Conservation (phyloP, 2,797 vertebrate genomes). For the Bovichtus diacanthus region DNA sequence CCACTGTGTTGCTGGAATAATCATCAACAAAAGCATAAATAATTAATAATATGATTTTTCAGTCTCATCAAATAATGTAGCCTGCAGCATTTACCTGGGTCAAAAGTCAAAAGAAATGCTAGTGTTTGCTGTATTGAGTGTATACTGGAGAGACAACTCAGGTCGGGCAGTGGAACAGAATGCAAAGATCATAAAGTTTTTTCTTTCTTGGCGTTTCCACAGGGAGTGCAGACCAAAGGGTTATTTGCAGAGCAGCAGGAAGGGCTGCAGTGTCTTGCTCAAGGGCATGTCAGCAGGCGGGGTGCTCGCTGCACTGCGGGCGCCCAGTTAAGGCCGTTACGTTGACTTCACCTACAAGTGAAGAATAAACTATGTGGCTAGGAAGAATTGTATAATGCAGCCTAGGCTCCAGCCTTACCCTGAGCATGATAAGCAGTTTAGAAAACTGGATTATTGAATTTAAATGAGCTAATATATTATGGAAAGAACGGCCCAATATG, state of each 20-base stretch:
- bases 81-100: conserved; percentile 23
- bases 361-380: neutral
- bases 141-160: neutral
- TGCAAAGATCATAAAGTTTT: conserved; percentile 1
- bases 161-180: conserved; percentile 22
- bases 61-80: conserved; percentile 2
- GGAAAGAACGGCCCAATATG: neutral
- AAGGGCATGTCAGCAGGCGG: conserved; percentile 16
- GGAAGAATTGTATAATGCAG: neutral
- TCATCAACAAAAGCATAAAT: neutral
- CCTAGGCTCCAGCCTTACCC: neutral
- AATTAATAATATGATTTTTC: conserved; percentile 10
- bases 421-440: neutral
- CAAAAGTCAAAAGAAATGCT: conserved; percentile 6
- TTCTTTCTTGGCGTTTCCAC: neutral
- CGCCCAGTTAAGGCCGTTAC: neutral
- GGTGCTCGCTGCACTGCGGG: neutral
- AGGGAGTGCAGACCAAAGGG: conserved; percentile 38
- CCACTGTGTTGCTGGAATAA: neutral
- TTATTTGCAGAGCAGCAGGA: conserved; percentile 15
- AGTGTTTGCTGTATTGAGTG: neutral
- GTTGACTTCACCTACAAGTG: neutral
- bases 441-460: conserved; percentile 25
- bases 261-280: neutral
- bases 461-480: conserved; percentile 31